Evolutionary conservation across 1,140 invertebrate genomes (phyloP), one percentile per base, ranked within the genome.

Genomic region (Platyura marginata): DNA sequence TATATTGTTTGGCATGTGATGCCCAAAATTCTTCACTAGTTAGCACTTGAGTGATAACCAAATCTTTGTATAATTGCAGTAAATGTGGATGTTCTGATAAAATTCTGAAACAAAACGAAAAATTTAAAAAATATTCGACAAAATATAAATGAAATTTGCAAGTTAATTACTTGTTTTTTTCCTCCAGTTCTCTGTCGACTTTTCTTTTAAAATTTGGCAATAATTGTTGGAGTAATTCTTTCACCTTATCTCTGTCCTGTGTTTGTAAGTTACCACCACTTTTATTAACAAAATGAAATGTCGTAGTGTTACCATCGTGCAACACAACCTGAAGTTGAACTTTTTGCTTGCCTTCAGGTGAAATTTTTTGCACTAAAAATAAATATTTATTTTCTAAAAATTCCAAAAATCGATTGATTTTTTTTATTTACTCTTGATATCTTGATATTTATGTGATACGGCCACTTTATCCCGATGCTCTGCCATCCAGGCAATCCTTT

Each of bases 291-390:
- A 99, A 99, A 59, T 98, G 94, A 69, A 99, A 99, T 23, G 93
- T 98, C 2, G 89, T 92, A 16, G 89, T 88, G 35, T 82, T 76
- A 20, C 87, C 85, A 70, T 92, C 88, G 56, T 96, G 84, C 46
- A 98, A 66, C 25, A 97, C 88, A 10, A 98, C 75, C 72, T 99
- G 96, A n/a, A 99, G 68, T 63, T 99, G 96, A 42, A 98, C 87
- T 69, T 98, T 98, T 19, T 90, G 79, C 68, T 98, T 98, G 9
- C 89, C 90, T 56, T 92, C 93, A 0, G 95, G 91, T 39, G 93
- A 98, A 52, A 99, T 97, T 67, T 97, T 96, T 72, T 98, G 95
- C 45, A 82, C 91, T 95, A 62, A 35, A 42, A 11, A 43, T 41
- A 21, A n/a, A 44, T 18, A 36, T 20, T 32, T 13, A 36, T 43